phyloP scores from a whole-genome alignment of 2,113 vertebrate genomes.

The Zosterops borbonicus region DNA sequence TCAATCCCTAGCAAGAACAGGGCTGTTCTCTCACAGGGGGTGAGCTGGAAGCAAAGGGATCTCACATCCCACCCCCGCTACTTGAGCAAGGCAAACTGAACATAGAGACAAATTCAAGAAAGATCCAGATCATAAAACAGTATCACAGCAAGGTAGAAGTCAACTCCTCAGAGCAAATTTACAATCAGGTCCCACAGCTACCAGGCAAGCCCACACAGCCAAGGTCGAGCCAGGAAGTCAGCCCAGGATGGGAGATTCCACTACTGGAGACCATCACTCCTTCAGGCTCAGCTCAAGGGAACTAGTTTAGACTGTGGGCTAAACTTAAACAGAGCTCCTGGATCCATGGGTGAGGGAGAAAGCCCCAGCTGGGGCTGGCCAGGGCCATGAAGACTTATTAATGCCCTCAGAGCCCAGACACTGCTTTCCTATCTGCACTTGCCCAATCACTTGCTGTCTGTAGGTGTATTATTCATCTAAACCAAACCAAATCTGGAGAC shows the following conservation, averaged over 20 bases:
- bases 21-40: not conserved
- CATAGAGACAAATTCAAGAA: not conserved
- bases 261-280: not conserved
- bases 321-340: not conserved
- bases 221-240: not conserved
- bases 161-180: not conserved
- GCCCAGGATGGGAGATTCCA: not conserved
- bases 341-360: not conserved
- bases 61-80: not conserved
- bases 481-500: not conserved
- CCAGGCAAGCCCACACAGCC: not conserved
- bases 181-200: not conserved
- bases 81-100: not conserved
- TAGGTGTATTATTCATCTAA: not conserved
- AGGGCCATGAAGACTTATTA: not conserved
- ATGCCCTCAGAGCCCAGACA: not conserved
- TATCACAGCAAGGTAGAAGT: not conserved
- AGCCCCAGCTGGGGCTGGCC: not conserved
- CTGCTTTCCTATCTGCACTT: not conserved
- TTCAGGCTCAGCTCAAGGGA: not conserved
- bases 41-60: not conserved
- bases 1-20: not conserved
- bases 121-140: not conserved
- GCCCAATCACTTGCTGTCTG: not conserved
- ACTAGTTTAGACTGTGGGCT: accelerated